Percentiles rank a stretch among this genome's conserved stretches.
Conservation (phyloP, 2,113 vertebrate genomes). For the Macrotis lagotis region DNA sequence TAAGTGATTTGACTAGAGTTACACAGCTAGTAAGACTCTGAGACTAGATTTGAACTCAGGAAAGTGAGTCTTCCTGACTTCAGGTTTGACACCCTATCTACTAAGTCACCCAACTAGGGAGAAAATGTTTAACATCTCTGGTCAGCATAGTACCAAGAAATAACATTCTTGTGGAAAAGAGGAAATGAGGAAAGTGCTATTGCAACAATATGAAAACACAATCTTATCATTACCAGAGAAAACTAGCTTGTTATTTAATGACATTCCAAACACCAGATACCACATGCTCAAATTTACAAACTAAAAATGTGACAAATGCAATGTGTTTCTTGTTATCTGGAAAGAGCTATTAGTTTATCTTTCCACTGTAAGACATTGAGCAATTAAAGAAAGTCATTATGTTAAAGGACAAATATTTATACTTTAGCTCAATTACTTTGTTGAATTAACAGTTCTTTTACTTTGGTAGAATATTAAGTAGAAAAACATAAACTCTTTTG, state of each 20-base stretch:
- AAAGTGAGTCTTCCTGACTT: background rate
- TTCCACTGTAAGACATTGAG: background rate
- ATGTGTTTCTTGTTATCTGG: background rate
- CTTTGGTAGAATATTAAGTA: background rate
- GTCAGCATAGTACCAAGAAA: background rate
- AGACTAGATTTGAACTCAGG: background rate
- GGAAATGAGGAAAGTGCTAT: background rate
- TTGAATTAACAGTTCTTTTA: background rate
- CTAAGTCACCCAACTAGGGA: background rate
- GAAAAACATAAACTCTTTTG: background rate
- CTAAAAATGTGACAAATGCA: background rate
- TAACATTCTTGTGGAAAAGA: background rate
- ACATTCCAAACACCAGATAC: background rate
- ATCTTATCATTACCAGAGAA: background rate
- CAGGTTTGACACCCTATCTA: background rate
- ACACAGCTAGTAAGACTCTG: background rate
- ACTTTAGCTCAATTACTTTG: background rate
- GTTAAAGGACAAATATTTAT: background rate
- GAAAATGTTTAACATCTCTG: background rate
- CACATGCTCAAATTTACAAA: background rate
- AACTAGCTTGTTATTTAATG: background rate
- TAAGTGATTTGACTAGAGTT: background rate
- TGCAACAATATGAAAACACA: background rate
- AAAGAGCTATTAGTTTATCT: background rate
- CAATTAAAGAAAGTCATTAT: background rate